Base-by-base conservation (phyloP, 2,888 invertebrate genomes). In the Ochropacha duplaris region DNA sequence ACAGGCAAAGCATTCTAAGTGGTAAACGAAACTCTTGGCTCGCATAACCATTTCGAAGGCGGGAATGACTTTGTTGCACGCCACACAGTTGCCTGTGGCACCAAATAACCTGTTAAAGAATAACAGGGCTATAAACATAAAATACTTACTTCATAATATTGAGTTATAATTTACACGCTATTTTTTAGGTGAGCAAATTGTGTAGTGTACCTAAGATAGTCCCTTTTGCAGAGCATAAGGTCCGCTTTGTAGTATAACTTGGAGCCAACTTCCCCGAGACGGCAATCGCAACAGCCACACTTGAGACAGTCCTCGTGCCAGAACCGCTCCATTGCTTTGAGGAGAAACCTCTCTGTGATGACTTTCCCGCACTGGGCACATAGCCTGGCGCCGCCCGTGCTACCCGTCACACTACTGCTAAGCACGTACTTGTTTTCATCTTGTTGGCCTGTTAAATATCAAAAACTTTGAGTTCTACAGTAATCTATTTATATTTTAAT, bases 41-140 rank as follows among this genome's bases (percentile, higher is more conserved):
- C 97, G 94, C 98, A 98, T 98, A 77, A 98, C 98, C 97, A 98
- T 97, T 93, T 98, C 98, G 91, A 98, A 98, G 68, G 98, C 97
- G 63, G 98, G 98, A 88, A 98, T 98, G 84, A 96, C 96, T 94
- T 98, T 98, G 90, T 96, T 96, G 93, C 98, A 98, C 58, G 97
- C 98, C 72, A 97, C 96, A 88, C 98, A 98, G 88, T 96, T 96
- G 73, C 98, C 98, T 44, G 97, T 97, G 77, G 96, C 96, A 69
- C 98, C 97, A 82, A 97, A 98, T 93, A 98, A 95, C 94, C 97
- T 97, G 94, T 69, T 86, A 83, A 86, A 80, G 84, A 79, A 83
- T 64, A 70, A 73, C 72, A 75, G 69, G 69, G 64, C 71, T 65
- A 74, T 81, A 74, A 82, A 76, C 70, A 71, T 81, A 71, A 82